Conservation (phyloP, 2,797 vertebrate species). For the Lycodopsis pacificus region DNA sequence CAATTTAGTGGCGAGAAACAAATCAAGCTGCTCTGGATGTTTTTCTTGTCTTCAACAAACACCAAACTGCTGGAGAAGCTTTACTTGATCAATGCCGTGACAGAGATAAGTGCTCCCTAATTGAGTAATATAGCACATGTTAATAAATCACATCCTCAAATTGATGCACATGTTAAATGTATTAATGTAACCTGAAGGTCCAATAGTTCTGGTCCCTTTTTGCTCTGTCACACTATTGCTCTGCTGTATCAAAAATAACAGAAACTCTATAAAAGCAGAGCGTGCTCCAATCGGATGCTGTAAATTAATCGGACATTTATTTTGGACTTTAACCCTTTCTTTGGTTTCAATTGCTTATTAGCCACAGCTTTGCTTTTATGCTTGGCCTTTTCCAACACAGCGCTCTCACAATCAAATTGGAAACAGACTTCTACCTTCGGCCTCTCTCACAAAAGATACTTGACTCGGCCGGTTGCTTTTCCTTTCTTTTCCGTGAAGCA, state of each 20-base stretch:
- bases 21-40: conserved; percentile 12
- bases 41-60: conserved; percentile 8
- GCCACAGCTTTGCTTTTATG: conserved; percentile 64
- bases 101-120: neutral
- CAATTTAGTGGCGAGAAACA: conserved; percentile 6
- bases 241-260: conserved; percentile 53
- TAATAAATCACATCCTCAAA: conserved; percentile 17
- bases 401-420: conserved; percentile 59
- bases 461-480: conserved; percentile 42
- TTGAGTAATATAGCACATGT: neutral
- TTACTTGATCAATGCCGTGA: conserved; percentile 12
- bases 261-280: conserved; percentile 49
- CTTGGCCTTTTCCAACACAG: conserved; percentile 54
- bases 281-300: conserved; percentile 63
- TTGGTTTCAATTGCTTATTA: conserved; percentile 72
- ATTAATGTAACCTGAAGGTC: neutral
- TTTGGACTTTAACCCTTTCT: conserved; percentile 72
- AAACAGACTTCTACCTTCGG: conserved; percentile 64
- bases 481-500: conserved; percentile 26
- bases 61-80: neutral
- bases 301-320: conserved; percentile 73
- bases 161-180: conserved; percentile 11
- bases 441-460: conserved; percentile 30
- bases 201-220: conserved; percentile 10
- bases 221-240: conserved; percentile 26